Evolutionary conservation across 2,797 vertebrate species (phyloP), one percentile per base, ranked within the genome.

Genomic region (Neomorphus geoffroyi): DNA sequence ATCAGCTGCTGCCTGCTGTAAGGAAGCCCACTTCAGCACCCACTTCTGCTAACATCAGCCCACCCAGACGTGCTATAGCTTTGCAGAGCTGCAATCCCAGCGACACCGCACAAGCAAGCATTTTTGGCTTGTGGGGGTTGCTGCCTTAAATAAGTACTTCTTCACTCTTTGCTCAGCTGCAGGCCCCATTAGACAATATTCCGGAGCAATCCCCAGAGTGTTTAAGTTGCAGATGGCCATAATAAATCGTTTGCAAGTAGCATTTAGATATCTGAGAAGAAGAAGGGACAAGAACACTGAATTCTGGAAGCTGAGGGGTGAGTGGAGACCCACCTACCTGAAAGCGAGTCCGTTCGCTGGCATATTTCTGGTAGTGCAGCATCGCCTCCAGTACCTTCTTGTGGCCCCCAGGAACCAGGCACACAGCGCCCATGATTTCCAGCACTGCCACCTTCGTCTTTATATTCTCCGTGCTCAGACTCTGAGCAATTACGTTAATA

Each of bases 401-500:
- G 98, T 99, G 99, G 30, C 99, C 99, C 2, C 99, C 99, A 0
- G 99, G 99, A 95, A 99, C 99, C 97, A 99, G 98, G 97, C 99
- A 99, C 94, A 99, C 99, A 3, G 99, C 99, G 28, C 99, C 99
- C 99, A 99, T 98, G 97, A 99, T 99, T 98, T 99, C 99, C 97
- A 99, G 97, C 97, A 99, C 99, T 0, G 99, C 99, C 97, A 99
- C 99, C 96, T 99, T 99, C 3, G 99, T 99, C 97, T 99, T 99
- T 95, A 99, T 98, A 89, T 99, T 99, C 96, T 99, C 99, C 0
- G 99, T 99, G 98, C 99, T 99, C 98, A 99, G 98, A 98, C 99
- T 99, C 98, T 99, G 99, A 96, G 99, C 99, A 8, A 99, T 99
- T 91, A 99, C 99, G 69, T 99, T 99, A 92, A 99, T 99, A 97